A percentile compares a stretch with the other conserved stretches of the same genome.
phyloP scores from a whole-genome alignment of 2,888 invertebrate genomes.

The Agonopterix alstromeriana region DNA sequence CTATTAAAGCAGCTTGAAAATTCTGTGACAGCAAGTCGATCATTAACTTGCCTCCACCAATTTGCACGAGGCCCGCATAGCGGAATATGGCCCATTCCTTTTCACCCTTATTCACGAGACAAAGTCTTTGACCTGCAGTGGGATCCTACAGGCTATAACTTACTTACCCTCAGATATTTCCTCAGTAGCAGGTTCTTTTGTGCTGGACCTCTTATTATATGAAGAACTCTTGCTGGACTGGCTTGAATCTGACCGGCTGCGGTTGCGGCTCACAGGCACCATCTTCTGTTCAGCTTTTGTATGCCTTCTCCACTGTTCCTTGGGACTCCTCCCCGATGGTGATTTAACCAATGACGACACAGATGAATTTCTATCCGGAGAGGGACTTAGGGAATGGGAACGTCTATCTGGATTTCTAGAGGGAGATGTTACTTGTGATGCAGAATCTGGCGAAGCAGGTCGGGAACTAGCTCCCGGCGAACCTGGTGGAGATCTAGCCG shows the following conservation, averaged over 20 bases:
- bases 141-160: background rate
- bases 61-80: too few species aligned
- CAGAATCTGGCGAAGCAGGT: slow-evolving; percentile 42
- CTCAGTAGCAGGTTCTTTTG: slow-evolving; percentile 71
- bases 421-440: slow-evolving; percentile 33
- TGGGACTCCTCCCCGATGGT: slow-evolving; percentile 45
- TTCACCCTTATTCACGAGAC: too few species aligned
- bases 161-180: slow-evolving; percentile 79
- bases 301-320: slow-evolving; percentile 61
- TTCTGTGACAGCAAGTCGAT: too few species aligned
- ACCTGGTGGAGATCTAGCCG: slow-evolving; percentile 42
- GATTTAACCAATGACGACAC: slow-evolving; percentile 38
- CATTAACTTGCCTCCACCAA: too few species aligned
- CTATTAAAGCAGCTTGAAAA: too few species aligned
- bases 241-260: slow-evolving; percentile 65
- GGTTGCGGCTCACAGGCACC: slow-evolving; percentile 38
- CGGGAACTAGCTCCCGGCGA: slow-evolving; percentile 47
- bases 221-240: slow-evolving; percentile 62
- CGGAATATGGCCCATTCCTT: too few species aligned
- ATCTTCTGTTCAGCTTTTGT: slow-evolving; percentile 70
- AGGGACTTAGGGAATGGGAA: slow-evolving; percentile 51
- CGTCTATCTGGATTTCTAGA: slow-evolving; percentile 34
- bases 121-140: too few species aligned
- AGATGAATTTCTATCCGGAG: slow-evolving; percentile 49
- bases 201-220: slow-evolving; percentile 51